Conservation (phyloP, 2,888 invertebrate genomes). For the Agapetus fuscipes region DNA sequence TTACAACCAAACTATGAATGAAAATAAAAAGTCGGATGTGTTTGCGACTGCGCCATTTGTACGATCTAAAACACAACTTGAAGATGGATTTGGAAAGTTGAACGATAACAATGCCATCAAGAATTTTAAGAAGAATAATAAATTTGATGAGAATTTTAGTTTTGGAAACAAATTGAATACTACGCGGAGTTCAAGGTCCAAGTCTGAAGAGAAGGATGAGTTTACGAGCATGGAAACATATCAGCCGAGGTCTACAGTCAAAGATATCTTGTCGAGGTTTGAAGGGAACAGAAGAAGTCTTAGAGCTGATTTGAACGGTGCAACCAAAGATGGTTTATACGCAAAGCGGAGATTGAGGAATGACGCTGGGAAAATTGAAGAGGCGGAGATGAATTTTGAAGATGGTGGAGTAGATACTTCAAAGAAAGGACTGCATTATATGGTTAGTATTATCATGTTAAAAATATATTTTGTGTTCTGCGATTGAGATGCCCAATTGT, state of each 20-base stretch:
- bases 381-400: too few relatives aligned
- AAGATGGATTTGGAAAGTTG: too few relatives aligned
- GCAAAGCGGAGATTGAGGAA: not conserved
- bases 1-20: too few relatives aligned
- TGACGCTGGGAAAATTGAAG: not conserved
- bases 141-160: too few relatives aligned
- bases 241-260: conserved; percentile 14
- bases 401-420: too few relatives aligned
- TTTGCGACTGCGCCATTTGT: not conserved
- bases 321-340: not conserved
- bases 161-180: too few relatives aligned
- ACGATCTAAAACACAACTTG: too few relatives aligned
- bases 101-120: too few relatives aligned
- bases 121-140: too few relatives aligned
- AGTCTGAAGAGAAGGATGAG: not conserved
- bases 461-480: too few relatives aligned
- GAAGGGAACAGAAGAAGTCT: conserved; percentile 20
- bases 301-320: conserved; percentile 4
- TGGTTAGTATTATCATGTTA: too few relatives aligned
- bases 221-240: not conserved
- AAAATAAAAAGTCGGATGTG: not conserved
- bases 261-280: conserved; percentile 21
- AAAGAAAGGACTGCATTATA: conserved; percentile 35
- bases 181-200: not conserved
- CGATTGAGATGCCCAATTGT: too few relatives aligned